Evolutionary conservation across 2,113 vertebrate species (phyloP).

Genomic region (Trinectes maculatus): DNA sequence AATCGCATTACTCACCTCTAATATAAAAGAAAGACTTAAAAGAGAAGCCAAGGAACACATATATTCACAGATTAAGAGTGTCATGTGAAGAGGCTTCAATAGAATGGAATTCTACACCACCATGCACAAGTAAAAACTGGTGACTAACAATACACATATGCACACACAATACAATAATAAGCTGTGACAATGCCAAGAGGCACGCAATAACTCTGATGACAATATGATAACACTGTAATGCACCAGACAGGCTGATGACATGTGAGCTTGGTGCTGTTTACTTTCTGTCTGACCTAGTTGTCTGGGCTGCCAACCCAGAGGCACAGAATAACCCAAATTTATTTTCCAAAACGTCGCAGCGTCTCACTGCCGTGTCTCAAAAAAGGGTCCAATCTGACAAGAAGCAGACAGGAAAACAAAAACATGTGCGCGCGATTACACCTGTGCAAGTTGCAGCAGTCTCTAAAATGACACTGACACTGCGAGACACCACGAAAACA

Average conservation of each 20-base stretch:
- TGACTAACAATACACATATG: not conserved
- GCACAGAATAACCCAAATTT: constrained; percentile 60
- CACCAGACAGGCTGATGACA: constrained; percentile 60
- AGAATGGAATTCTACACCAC: not conserved
- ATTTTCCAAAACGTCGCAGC: constrained; percentile 48
- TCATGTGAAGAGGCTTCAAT: not conserved
- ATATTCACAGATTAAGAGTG: not conserved
- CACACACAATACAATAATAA: not conserved
- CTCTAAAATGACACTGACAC: not conserved
- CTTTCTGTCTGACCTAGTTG: constrained; percentile 78
- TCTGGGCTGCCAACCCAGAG: constrained; percentile 60
- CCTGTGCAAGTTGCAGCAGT: constrained; percentile 3
- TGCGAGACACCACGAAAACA: not conserved
- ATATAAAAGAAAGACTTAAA: not conserved
- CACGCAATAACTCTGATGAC: constrained; percentile 22
- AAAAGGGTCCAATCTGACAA: constrained; percentile 38
- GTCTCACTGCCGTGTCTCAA: constrained; percentile 35
- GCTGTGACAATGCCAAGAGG: not conserved
- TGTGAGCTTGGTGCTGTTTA: constrained; percentile 73
- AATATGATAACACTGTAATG: constrained; percentile 44
- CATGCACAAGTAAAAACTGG: not conserved
- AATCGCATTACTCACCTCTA: too few species aligned
- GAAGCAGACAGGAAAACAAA: constrained; percentile 43
- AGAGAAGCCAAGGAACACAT: not conserved
- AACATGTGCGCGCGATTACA: not conserved